These are phyloP conservation scores for Caenorhabditis zanzibari DNA, from an alignment of 2,888 invertebrate species.

Conservation along the genomic window DNA sequence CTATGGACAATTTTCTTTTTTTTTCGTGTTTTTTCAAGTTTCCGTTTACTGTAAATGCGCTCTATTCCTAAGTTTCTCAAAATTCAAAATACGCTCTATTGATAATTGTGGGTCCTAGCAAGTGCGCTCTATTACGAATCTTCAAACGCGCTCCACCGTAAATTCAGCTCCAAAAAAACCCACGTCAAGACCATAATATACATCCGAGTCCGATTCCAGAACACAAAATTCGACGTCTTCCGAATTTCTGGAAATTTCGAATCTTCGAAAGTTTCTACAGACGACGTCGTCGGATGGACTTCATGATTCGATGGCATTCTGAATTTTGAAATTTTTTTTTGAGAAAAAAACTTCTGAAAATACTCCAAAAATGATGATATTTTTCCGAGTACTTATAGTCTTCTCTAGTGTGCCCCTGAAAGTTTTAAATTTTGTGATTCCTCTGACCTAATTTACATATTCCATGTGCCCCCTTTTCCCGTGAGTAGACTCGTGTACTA, in stretches of 20 bases:
- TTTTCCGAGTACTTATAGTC: conserved; percentile 25
- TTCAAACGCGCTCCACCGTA: no score
- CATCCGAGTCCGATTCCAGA: conserved; percentile 53
- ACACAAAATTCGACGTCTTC: conserved; percentile 59
- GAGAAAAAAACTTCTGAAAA: not conserved
- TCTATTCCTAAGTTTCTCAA: no score
- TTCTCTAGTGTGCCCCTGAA: not conserved
- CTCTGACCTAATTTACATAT: conserved; percentile 46
- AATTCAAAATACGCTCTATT: no score
- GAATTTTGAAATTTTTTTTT: not conserved
- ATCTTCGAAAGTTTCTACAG: not conserved
- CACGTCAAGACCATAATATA: conserved; percentile 56
- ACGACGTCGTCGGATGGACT: conserved; percentile 17
- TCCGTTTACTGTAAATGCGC: no score
- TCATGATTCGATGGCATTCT: conserved; percentile 11
- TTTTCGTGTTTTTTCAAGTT: no score
- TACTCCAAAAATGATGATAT: conserved; percentile 5
- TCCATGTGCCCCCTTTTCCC: conserved; percentile 14
- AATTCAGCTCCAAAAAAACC: conserved; percentile 4
- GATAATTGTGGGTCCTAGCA: no score
- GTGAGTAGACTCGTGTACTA: not conserved
- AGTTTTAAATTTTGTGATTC: conserved; percentile 25
- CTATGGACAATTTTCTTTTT: no score
- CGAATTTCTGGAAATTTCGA: conserved; percentile 35
- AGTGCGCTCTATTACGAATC: no score